phyloP scores from a whole-genome alignment of 2,888 invertebrate genomes.

The Polydrusus tereticollis region DNA sequence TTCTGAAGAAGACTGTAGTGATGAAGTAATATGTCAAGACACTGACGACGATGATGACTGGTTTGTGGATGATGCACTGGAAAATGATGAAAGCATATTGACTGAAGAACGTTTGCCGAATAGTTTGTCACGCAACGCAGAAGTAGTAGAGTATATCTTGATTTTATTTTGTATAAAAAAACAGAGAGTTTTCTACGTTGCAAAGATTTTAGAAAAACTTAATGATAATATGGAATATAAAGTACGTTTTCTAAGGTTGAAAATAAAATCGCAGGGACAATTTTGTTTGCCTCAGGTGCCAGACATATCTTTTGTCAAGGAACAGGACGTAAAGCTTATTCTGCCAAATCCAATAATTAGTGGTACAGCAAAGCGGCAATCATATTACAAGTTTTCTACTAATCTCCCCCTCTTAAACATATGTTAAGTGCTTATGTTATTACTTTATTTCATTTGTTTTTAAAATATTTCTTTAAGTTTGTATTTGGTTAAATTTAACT shows the following conservation, averaged over 20 bases:
- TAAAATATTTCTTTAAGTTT: no score
- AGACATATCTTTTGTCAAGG: background rate
- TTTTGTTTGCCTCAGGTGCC: background rate
- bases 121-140: background rate
- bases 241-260: background rate
- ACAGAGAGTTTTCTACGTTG: background rate
- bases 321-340: background rate
- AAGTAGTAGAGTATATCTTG: background rate
- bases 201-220: background rate
- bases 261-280: background rate
- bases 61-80: no score
- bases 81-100: background rate
- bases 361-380: no score
- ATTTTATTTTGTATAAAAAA: background rate
- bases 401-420: no score
- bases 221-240: background rate
- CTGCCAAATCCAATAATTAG: background rate
- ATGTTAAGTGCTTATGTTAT: no score
- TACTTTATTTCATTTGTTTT: no score
- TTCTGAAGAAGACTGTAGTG: no score
- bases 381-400: no score
- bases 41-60: constrained; percentile 4
- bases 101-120: background rate
- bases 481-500: no score
- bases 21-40: no score